These are phyloP conservation scores for Trinectes maculatus DNA, from an alignment of 2,113 vertebrate genomes.

Conservation along the genomic window DNA sequence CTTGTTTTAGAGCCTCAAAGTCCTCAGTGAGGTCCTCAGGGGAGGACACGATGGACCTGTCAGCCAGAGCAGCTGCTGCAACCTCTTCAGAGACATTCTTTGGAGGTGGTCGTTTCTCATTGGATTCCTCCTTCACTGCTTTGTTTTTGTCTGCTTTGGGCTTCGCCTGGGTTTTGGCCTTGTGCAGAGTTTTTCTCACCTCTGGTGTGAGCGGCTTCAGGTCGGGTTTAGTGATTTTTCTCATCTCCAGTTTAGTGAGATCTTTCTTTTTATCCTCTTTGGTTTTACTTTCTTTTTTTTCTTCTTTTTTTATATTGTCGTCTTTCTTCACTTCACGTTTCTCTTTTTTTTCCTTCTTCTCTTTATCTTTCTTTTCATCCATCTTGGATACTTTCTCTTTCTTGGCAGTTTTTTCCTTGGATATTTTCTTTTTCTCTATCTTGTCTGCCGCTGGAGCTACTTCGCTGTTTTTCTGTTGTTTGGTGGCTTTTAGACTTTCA, in stretches of 20 bases:
- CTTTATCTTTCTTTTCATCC: conserved; percentile 94
- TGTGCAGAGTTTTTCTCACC: conserved; percentile 94
- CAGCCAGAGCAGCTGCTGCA: conserved; percentile 76
- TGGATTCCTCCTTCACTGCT: conserved; percentile 79
- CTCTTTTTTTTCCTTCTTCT: conserved; percentile 94
- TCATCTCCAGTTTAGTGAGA: conserved; percentile 85
- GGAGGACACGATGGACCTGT: conserved; percentile 88
- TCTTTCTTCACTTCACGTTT: conserved; percentile 82
- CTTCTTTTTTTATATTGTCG: conserved; percentile 88
- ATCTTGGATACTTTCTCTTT: conserved; percentile 89
- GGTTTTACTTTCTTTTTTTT: conserved; percentile 88
- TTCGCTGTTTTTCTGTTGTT: conserved; percentile 84
- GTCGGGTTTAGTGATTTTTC: conserved; percentile 92
- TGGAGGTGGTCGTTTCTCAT: conserved; percentile 81
- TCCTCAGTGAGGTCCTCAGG: conserved; percentile 97
- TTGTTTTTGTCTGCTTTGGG: conserved; percentile 88
- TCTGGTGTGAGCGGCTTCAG: conserved; percentile 95
- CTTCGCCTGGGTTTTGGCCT: conserved; percentile 90
- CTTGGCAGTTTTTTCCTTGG: conserved; percentile 90
- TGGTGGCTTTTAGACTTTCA: conserved; percentile 85
- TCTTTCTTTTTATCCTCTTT: conserved; percentile 95
- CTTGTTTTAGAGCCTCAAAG: conserved; percentile 91
- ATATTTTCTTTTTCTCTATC: conserved; percentile 90
- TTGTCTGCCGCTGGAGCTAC: conserved; percentile 83
- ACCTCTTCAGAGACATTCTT: conserved; percentile 72